Conservation (phyloP, 1,140 invertebrate species). For the Elymnias hypermnestra region DNA sequence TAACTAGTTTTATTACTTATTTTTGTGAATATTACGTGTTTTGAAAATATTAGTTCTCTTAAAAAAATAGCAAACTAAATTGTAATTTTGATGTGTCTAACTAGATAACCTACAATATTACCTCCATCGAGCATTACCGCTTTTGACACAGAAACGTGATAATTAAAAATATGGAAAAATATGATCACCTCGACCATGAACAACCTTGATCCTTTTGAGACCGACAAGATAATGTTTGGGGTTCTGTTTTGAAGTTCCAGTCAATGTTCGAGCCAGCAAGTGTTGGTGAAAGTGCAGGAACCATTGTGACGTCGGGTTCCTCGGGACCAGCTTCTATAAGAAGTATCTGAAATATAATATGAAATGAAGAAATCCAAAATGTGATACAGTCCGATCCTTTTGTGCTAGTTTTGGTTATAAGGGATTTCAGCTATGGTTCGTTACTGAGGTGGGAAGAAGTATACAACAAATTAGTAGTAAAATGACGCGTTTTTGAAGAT, state of each 20-base stretch:
- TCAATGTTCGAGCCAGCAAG: constrained; percentile 77
- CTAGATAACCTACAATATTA: neutral
- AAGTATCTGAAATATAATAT: constrained; percentile 75
- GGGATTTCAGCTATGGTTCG: no score
- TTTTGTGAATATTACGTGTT: no score
- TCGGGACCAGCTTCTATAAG: constrained; percentile 87
- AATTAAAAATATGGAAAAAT: neutral
- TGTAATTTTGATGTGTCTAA: neutral
- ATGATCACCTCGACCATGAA: constrained; percentile 79
- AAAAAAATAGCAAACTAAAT: no score
- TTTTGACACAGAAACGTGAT: no score
- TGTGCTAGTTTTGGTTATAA: neutral
- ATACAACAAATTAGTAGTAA: no score
- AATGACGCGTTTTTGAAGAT: no score
- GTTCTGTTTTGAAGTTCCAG: constrained; percentile 83
- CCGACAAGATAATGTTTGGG: constrained; percentile 66
- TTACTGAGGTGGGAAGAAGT: no score
- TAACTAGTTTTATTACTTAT: no score
- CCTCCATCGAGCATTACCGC: neutral
- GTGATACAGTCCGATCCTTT: neutral
- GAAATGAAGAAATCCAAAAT: constrained; percentile 48
- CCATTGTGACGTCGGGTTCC: constrained; percentile 82
- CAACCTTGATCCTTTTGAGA: constrained; percentile 77
- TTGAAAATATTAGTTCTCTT: no score
- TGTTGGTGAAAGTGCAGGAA: constrained; percentile 79